Base-by-base conservation (phyloP, 2,113 vertebrate species). In the Casuarius casuarius region DNA sequence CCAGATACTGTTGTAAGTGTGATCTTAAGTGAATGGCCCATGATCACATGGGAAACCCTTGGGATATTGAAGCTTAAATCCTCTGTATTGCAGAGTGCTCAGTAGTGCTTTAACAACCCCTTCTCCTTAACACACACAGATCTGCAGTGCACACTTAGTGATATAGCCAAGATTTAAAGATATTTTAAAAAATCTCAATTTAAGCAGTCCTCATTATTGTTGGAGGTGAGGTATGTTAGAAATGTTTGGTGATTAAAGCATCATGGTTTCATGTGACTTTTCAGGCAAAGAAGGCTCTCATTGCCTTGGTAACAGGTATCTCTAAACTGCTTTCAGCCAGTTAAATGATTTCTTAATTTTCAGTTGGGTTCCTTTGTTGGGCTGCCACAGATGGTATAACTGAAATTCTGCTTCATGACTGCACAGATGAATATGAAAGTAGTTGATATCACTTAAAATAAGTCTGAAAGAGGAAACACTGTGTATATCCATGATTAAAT, bases 251-350 rank as follows among this genome's bases (percentile, higher is more conserved):
- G 65, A 72, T 33, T 59, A 65, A 74, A 84, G 4, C 25, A 7
- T 82, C 33, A 75, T 0, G 0, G 11, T 77, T 12, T 58, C 11
- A 44, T 40, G 18, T 5, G 77, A 68, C 40, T 84, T 94, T 93
- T 84, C 52, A 78, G 66, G 16, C n/a, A 58, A 3, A 3, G 56
- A 72, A 74, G n/a, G 10, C 38, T 93, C 77, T 6, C 70, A 78
- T 78, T 90, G 20, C 86, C 95, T 81, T 84, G 83, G 83, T 75
- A 95, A 94, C 73, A 87, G 56, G 48, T 71, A 38, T 19, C n/a
- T 81, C 28, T 78, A 61, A 65, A 16, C n/a, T 84, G 33, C 14
- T 92, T 76, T 70, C 26, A 33, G 71, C 22, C 63, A 70, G 29
- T 71, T 86, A 90, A 88, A 88, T n/a, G 29, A 35, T 16, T 89